Percentiles rank a stretch among this genome's conserved stretches.
phyloP scores from a whole-genome alignment of 2,113 vertebrate genomes.

The Hippopotamus amphibius region DNA sequence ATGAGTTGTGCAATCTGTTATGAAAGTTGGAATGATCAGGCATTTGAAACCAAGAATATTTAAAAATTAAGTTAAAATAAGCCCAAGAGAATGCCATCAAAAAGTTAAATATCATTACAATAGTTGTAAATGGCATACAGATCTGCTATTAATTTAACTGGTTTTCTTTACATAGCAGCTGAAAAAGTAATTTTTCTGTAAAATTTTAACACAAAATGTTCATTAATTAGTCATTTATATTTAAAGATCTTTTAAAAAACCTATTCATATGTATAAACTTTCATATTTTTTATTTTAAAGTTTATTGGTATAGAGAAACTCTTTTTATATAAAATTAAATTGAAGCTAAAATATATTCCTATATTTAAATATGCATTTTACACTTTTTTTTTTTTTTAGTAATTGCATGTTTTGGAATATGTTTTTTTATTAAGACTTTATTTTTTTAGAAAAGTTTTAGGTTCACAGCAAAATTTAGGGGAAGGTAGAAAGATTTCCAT shows the following conservation, averaged over 20 bases:
- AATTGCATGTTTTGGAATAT: too few species aligned
- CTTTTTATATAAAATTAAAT: not conserved
- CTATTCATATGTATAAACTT: not conserved
- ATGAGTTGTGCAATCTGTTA: not conserved
- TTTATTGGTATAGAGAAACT: not conserved
- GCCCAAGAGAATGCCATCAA: not conserved
- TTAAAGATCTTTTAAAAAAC: not conserved
- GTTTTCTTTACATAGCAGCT: not conserved
- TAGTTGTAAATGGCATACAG: not conserved
- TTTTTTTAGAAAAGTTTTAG: not conserved
- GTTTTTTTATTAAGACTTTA: not conserved
- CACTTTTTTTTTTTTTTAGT: not conserved
- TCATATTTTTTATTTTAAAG: not conserved
- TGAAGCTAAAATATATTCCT: not conserved
- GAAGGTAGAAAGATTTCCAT: not conserved
- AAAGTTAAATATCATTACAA: not conserved
- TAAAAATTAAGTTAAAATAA: not conserved
- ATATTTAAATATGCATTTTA: not conserved
- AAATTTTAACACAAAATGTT: not conserved
- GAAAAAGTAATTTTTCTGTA: not conserved
- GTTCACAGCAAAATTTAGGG: not conserved
- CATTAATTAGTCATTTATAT: not conserved
- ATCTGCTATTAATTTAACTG: not conserved
- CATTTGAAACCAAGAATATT: not conserved
- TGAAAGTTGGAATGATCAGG: not conserved